Conservation (phyloP, 1,140 invertebrate species). For the Neuroterus valhalla region DNA sequence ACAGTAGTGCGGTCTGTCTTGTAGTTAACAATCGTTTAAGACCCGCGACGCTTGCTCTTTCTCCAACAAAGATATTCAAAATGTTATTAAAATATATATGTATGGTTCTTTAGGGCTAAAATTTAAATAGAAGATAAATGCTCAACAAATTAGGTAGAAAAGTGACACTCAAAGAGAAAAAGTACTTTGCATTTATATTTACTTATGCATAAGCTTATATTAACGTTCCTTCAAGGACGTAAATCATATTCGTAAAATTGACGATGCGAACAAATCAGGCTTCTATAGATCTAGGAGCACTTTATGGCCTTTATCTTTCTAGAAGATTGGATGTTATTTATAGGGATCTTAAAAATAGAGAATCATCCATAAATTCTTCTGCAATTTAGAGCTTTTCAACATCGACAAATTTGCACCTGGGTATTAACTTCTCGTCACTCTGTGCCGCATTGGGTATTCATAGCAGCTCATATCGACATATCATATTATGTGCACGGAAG, state of each 20-base stretch:
- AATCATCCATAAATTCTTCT: background rate
- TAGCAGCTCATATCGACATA: background rate
- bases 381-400: conserved; percentile 16
- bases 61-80: background rate
- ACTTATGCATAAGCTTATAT: too few species aligned
- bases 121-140: too few species aligned
- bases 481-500: background rate
- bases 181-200: too few species aligned
- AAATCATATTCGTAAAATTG: background rate
- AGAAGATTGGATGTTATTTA: background rate
- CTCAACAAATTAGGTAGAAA: too few species aligned
- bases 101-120: too few species aligned
- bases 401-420: conserved; percentile 1
- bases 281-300: background rate
- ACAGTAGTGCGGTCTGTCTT: conserved; percentile 62
- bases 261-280: background rate
- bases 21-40: conserved; percentile 50
- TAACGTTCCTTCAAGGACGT: too few species aligned
- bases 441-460: background rate
- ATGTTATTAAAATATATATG: too few species aligned
- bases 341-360: background rate
- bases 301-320: background rate
- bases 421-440: conserved; percentile 10
- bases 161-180: too few species aligned
- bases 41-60: conserved; percentile 24